phyloP scores from a whole-genome alignment of 2,797 vertebrate genomes.

The Acanthiza pusilla region DNA sequence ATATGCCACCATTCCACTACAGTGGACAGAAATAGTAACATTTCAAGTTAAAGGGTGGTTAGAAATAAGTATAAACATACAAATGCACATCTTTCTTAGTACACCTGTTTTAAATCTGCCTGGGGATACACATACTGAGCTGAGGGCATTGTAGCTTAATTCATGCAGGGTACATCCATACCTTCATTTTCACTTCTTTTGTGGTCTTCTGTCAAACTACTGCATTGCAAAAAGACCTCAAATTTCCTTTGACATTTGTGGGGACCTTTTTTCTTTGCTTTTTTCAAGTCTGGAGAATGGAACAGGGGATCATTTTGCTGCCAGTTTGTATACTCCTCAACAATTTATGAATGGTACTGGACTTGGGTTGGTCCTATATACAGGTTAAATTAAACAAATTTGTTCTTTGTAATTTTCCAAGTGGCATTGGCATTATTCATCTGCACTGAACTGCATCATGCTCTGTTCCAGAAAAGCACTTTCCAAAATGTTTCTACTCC shows the following conservation, averaged over 20 bases:
- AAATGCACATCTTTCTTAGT: neutral
- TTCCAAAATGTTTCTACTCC: neutral
- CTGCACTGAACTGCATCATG: neutral
- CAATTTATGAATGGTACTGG: neutral
- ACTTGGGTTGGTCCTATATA: neutral
- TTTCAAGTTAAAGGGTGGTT: neutral
- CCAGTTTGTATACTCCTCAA: neutral
- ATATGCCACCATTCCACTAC: neutral
- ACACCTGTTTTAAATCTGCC: neutral
- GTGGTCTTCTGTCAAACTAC: neutral
- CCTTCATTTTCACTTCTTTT: neutral
- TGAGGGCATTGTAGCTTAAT: neutral
- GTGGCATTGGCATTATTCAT: neutral
- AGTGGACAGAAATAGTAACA: neutral
- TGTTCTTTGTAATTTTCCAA: neutral
- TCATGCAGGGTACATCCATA: fast-evolving
- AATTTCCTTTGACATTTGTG: neutral
- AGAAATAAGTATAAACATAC: neutral
- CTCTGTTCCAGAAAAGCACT: neutral
- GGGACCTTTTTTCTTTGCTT: neutral
- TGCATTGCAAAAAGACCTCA: neutral
- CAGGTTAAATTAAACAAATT: neutral
- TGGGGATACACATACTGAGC: neutral
- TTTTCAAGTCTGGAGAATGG: neutral
- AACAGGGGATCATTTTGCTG: neutral